A percentile compares a stretch with the other conserved stretches of the same genome.
These are phyloP conservation scores for Propithecus coquereli DNA, from an alignment of 2,113 vertebrate species.

Conservation along the genomic window DNA sequence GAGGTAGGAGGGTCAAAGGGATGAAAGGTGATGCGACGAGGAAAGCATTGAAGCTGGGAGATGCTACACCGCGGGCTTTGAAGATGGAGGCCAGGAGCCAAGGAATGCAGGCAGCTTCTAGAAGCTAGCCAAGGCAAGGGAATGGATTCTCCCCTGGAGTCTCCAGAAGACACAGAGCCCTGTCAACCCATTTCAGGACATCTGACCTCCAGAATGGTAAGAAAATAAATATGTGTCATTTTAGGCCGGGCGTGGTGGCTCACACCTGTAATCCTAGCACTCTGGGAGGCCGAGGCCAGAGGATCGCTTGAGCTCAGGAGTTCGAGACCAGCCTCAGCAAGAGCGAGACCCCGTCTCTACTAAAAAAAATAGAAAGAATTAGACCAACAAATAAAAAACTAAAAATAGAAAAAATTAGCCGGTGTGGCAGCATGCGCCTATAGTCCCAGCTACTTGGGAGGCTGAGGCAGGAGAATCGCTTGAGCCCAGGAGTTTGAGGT, in stretches of 20 bases:
- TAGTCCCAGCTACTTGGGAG: too few species aligned
- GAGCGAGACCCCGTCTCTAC: too few species aligned
- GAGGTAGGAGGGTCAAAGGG: not conserved
- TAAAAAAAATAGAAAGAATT: too few species aligned
- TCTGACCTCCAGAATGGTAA: not conserved
- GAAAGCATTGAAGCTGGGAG: not conserved
- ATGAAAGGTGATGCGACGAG: not conserved
- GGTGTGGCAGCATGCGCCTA: rapidly evolving
- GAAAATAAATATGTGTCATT: not conserved
- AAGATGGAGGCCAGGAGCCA: not conserved
- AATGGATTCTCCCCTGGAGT: not conserved
- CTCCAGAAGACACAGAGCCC: not conserved
- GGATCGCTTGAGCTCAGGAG: too few species aligned
- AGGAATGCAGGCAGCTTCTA: not conserved
- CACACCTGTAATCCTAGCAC: too few species aligned
- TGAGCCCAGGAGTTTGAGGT: too few species aligned
- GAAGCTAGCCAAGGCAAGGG: not conserved
- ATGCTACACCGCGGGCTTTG: not conserved
- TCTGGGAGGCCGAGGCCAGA: too few species aligned
- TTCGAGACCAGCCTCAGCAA: too few species aligned
- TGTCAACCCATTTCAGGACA: not conserved
- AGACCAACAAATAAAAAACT: too few species aligned
- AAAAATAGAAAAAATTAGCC: too few species aligned
- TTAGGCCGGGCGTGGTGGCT: too few species aligned
- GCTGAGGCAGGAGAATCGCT: too few species aligned